A percentile compares a stretch with the other conserved stretches of the same genome.
Evolutionary conservation across 2,888 invertebrate species (phyloP).

Genomic region (Girardia tigrina): DNA sequence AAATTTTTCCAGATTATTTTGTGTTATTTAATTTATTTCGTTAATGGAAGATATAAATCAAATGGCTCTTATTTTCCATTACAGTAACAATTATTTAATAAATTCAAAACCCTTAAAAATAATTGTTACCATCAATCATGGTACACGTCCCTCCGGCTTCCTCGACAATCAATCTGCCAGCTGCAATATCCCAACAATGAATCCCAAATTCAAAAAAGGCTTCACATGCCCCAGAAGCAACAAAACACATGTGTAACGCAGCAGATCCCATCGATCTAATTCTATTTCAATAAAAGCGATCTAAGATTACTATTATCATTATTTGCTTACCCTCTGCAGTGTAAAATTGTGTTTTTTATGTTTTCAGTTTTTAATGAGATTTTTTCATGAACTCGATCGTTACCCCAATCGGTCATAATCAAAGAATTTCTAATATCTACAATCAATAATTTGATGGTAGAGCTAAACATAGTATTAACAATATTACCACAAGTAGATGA

Average conservation of each 20-base stretch:
- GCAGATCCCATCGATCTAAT: conserved; percentile 70
- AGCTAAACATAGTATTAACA: background rate
- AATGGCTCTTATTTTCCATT: too few species aligned
- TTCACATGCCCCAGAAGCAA: conserved; percentile 72
- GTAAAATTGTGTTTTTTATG: conserved; percentile 42
- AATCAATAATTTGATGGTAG: too few species aligned
- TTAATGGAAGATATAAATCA: too few species aligned
- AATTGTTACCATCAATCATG: background rate
- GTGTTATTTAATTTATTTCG: too few species aligned
- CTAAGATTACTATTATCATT: background rate
- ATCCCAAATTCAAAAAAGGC: conserved; percentile 75
- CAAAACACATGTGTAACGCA: conserved; percentile 79
- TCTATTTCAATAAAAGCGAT: background rate
- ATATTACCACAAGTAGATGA: conserved; percentile 59
- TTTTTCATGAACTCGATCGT: conserved; percentile 42
- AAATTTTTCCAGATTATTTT: too few species aligned
- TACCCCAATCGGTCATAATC: conserved; percentile 48
- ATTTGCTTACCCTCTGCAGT: conserved; percentile 45
- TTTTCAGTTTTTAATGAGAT: conserved; percentile 44
- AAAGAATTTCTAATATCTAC: conserved; percentile 46
- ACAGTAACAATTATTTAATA: too few species aligned
- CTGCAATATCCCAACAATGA: conserved; percentile 73
- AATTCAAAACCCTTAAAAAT: too few species aligned
- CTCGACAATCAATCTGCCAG: conserved; percentile 66
- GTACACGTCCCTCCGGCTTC: conserved; percentile 70